A percentile compares a stretch with the other conserved stretches of the same genome.
phyloP scores from a whole-genome alignment of 2,797 vertebrate species.

The Liasis olivaceus region DNA sequence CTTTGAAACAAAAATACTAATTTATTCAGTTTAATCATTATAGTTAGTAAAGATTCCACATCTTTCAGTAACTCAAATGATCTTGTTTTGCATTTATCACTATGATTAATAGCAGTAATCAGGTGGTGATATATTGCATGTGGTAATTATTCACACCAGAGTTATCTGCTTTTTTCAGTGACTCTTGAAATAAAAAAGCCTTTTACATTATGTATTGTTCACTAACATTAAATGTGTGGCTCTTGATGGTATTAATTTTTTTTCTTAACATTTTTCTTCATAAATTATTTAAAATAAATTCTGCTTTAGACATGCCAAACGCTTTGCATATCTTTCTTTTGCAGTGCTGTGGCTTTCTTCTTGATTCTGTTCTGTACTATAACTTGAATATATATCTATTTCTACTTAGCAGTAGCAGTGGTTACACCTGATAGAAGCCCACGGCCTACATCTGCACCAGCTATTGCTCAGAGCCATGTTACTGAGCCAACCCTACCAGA shows the following conservation, averaged over 20 bases:
- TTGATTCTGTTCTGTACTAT: not conserved
- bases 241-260: constrained; percentile 62
- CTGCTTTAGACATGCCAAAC: constrained; percentile 37
- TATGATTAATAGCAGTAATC: not conserved
- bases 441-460: constrained; percentile 90
- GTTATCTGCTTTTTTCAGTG: not conserved
- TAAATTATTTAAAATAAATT: constrained; percentile 28
- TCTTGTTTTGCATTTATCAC: constrained; percentile 21
- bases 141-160: not conserved
- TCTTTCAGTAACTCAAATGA: not conserved
- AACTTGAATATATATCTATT: not conserved
- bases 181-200: constrained; percentile 27
- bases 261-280: constrained; percentile 45
- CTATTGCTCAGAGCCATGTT: constrained; percentile 82
- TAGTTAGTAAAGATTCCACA: not conserved
- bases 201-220: constrained; percentile 9
- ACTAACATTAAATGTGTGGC: constrained; percentile 55
- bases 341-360: constrained; percentile 28
- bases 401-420: constrained; percentile 76
- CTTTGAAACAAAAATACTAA: not conserved
- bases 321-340: constrained; percentile 52
- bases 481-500: constrained; percentile 60
- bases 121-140: not conserved
- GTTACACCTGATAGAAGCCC: constrained; percentile 87
- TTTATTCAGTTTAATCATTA: not conserved